These are phyloP conservation scores for Darevskia nairensis DNA, from an alignment of 2,797 vertebrate species.

Conservation along the genomic window DNA sequence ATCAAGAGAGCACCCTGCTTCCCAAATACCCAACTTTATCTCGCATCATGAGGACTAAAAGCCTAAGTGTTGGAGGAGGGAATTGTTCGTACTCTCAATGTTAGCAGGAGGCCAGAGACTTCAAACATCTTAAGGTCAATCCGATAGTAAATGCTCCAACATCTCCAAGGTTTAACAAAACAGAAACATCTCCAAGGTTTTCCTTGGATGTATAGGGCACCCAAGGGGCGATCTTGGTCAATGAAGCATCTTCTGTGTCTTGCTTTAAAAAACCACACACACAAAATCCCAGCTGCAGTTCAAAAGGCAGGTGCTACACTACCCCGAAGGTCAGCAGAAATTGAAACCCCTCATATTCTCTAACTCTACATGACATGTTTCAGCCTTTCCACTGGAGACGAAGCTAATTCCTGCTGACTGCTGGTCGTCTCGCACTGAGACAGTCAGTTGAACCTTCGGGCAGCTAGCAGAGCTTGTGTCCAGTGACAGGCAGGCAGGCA, in stretches of 20 bases:
- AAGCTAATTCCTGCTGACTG: neutral
- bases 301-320: neutral
- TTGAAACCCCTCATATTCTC: neutral
- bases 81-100: neutral
- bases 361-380: neutral
- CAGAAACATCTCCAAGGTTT: neutral
- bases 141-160: neutral
- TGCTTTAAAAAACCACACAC: neutral
- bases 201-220: fast-evolving
- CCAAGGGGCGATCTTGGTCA: neutral
- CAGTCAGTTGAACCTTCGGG: neutral
- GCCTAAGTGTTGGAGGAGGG: neutral
- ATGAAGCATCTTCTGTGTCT: neutral
- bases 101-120: neutral
- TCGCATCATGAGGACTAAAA: too few species aligned
- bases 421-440: neutral
- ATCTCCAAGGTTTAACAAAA: neutral
- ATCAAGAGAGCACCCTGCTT: neutral
- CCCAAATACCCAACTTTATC: neutral
- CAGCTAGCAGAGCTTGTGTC: neutral
- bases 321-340: neutral
- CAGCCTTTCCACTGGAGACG: neutral
- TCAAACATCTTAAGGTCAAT: neutral
- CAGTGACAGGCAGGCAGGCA: neutral
- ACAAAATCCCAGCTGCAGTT: neutral